Evolutionary conservation across 2,888 invertebrate species (phyloP), one percentile per base, ranked within the genome.

Genomic region (Epirrita christyi): DNA sequence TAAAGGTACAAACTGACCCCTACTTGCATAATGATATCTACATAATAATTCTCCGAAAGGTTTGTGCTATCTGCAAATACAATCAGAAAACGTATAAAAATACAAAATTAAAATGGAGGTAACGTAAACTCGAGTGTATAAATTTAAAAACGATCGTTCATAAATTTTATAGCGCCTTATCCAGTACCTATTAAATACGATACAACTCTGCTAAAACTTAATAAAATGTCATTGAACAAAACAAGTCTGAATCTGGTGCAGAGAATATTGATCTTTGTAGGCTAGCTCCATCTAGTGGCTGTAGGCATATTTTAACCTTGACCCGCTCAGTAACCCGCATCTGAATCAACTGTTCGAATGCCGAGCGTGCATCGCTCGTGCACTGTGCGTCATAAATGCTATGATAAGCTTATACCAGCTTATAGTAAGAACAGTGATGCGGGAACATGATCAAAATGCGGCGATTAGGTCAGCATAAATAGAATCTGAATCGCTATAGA

Each of bases 191-290:
- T 13, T 15, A 15, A 50, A 13, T 38, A 43, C 43, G 15, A 47
- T 37, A n/a, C 14, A 40, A 15, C 37, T 36, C 36, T 9, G 14
- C 45, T 8, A 32, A 47, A 43, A 14, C 45, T 37, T 55, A 51
- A 46, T 55, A n/a, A 55, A 51, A 59, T 59, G 54, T 51, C 55
- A 52, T 59, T 59, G 55, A 51, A 48, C 71, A 70, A 67, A 64
- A 63, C 68, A 66, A 72, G 73, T 74, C 68, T 49, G 48, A 47
- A 46, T 55, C 55, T 43, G 43, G 56, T 54, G 47, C 41, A 36
- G 51, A 34, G 48, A 78, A 71, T 81, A 81, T 74, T 81, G 80
- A 82, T 82, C 82, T 78, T 78, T 72, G 76, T 80, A 74, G 86
- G 83, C 78, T 83, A 85, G 73, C 67, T 74, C 71, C 73, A 71